These are phyloP conservation scores for Coelogynopora nodosa DNA, from an alignment of 2,888 invertebrate species.

Conservation along the genomic window DNA sequence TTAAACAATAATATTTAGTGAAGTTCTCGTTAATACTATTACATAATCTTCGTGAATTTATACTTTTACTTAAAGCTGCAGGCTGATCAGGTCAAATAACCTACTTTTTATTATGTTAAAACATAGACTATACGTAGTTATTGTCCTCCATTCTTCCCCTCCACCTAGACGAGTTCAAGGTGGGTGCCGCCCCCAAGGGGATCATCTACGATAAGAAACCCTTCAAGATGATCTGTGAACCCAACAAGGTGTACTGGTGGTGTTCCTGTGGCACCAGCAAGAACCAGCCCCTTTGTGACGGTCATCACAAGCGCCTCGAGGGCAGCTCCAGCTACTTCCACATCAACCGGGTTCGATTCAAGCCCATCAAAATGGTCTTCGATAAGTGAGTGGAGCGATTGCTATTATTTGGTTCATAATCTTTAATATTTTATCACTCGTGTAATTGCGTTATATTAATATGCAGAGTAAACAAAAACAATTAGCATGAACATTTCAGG, in stretches of 20 bases:
- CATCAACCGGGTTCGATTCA: not conserved
- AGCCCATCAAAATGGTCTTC: conserved; percentile 41
- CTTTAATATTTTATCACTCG: not conserved
- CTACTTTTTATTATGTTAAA: no score
- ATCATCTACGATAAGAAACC: conserved; percentile 81
- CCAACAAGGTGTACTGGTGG: conserved; percentile 78
- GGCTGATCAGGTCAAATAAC: no score
- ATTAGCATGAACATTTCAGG: no score
- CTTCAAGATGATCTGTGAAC: conserved; percentile 72
- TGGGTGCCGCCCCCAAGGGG: conserved; percentile 66
- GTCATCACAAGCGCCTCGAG: conserved; percentile 73
- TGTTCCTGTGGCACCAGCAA: conserved; percentile 89
- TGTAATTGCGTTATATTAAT: not conserved
- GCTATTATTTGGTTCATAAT: not conserved
- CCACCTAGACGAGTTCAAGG: conserved; percentile 44
- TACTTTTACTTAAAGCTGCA: no score
- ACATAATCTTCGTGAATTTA: no score
- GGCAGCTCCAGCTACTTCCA: conserved; percentile 47
- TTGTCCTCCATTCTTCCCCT: no score
- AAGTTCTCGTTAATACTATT: no score
- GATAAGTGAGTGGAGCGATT: conserved; percentile 29
- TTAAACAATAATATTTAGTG: no score
- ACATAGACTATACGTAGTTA: no score
- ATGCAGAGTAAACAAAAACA: no score
- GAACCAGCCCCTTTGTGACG: conserved; percentile 88